Percentiles rank a stretch among this genome's conserved stretches.
These are phyloP conservation scores for Holocentrus rufus DNA, from an alignment of 2,797 vertebrate genomes.

Conservation along the genomic window DNA sequence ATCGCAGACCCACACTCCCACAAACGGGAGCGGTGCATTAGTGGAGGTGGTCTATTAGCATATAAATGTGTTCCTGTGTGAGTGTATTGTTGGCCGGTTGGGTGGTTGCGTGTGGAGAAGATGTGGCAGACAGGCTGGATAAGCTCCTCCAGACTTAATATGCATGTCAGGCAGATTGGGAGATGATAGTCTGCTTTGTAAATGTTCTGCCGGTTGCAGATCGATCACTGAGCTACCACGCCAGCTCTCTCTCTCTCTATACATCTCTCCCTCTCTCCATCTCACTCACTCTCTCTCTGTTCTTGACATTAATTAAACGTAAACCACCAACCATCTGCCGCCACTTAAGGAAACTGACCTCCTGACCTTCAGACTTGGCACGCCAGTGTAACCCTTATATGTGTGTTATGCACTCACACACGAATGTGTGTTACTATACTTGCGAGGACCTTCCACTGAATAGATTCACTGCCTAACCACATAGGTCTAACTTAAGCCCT, in stretches of 20 bases:
- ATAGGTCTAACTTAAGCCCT: no score
- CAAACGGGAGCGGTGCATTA: slow-evolving; percentile 39
- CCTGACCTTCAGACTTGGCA: slow-evolving; percentile 34
- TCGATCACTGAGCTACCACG: slow-evolving; percentile 30
- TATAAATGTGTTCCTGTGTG: slow-evolving; percentile 61
- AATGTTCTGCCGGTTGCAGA: slow-evolving; percentile 44
- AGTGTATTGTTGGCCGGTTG: slow-evolving; percentile 27
- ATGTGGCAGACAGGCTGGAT: neutral
- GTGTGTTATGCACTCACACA: neutral
- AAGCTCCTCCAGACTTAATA: slow-evolving; percentile 40
- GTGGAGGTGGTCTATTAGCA: slow-evolving; percentile 51
- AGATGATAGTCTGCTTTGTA: slow-evolving; percentile 52
- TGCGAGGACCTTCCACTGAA: no score
- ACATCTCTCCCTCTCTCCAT: neutral
- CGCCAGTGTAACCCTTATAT: neutral
- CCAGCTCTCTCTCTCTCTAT: slow-evolving; percentile 4
- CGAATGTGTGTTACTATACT: no score
- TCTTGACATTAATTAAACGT: slow-evolving; percentile 64
- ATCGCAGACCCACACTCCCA: slow-evolving; percentile 32
- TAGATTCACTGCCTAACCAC: no score
- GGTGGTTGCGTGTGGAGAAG: slow-evolving; percentile 5
- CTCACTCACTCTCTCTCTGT: slow-evolving; percentile 22
- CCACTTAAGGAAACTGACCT: slow-evolving; percentile 51
- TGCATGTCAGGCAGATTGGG: slow-evolving; percentile 42
- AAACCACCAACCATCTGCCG: slow-evolving; percentile 65